Conservation (phyloP, 2,888 invertebrate species). For the Ceratothoa steindachneri region DNA sequence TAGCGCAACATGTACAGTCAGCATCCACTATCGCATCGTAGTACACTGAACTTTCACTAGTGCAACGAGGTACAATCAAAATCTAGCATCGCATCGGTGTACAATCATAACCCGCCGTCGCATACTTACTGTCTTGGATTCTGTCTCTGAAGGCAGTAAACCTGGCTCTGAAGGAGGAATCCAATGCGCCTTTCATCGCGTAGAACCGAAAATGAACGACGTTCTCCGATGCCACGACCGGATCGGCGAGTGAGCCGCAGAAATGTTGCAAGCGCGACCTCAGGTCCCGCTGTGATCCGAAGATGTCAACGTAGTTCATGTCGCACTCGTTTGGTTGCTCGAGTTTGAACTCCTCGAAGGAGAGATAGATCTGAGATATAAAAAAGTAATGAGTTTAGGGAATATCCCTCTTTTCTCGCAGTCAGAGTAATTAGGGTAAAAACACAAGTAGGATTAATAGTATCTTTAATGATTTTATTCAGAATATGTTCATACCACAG, state of each 20-base stretch:
- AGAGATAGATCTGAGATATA: constrained; percentile 63
- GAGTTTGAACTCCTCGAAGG: constrained; percentile 64
- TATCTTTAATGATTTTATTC: too few relatives aligned
- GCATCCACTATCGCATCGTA: too few relatives aligned
- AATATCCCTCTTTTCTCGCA: background rate
- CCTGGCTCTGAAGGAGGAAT: constrained; percentile 73
- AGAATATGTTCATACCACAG: too few relatives aligned
- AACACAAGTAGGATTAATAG: too few relatives aligned
- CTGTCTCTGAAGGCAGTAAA: constrained; percentile 77
- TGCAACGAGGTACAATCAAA: too few relatives aligned
- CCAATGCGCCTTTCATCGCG: constrained; percentile 56
- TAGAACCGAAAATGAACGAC: constrained; percentile 71
- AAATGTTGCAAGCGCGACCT: constrained; percentile 63
- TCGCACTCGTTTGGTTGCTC: constrained; percentile 73
- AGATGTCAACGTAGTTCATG: constrained; percentile 70
- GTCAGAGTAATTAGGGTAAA: background rate
- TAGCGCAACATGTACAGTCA: too few relatives aligned
- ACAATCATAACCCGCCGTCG: too few relatives aligned
- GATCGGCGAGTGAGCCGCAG: constrained; percentile 80
- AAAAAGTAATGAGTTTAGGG: constrained; percentile 1
- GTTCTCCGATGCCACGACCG: constrained; percentile 65
- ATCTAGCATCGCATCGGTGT: too few relatives aligned
- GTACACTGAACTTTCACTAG: too few relatives aligned
- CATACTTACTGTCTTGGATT: constrained; percentile 53
- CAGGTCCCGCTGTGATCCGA: constrained; percentile 63